Percentiles rank a stretch among this genome's conserved stretches.
These are phyloP conservation scores for Zosterops lateralis DNA, from an alignment of 2,113 vertebrate species.

Conservation along the genomic window DNA sequence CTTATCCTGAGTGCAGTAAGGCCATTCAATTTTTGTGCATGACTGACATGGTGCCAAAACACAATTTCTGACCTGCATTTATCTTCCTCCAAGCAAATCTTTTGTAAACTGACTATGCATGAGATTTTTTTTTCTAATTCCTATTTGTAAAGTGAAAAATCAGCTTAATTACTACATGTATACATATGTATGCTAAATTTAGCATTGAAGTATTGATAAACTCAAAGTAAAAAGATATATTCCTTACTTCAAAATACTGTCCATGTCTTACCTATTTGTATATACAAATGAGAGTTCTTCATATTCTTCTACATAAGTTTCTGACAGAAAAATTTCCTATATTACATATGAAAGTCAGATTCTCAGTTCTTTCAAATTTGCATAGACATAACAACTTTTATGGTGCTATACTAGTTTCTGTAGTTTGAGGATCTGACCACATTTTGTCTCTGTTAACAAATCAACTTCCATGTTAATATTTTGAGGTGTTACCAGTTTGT, in stretches of 20 bases:
- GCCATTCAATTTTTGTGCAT: not conserved
- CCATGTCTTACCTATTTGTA: not conserved
- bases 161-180: not conserved
- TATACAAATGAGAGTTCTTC: not conserved
- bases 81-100: constrained; percentile 20
- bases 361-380: constrained; percentile 27
- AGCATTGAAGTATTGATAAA: not conserved
- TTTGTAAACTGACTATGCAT: constrained; percentile 41
- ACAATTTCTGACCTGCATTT: constrained; percentile 7
- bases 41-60: constrained; percentile 30
- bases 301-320: not conserved
- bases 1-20: not conserved
- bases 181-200: not conserved
- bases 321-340: not conserved
- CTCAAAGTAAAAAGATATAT: not conserved
- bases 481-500: not conserved
- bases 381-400: not conserved
- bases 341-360: not conserved
- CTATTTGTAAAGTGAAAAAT: not conserved
- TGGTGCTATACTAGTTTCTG: constrained; percentile 26
- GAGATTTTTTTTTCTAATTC: not conserved
- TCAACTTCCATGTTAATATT: not conserved
- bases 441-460: not conserved
- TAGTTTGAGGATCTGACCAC: not conserved
- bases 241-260: not conserved